phyloP scores from a whole-genome alignment of 2,797 vertebrate species.

The Schizothorax lantsangensis region DNA sequence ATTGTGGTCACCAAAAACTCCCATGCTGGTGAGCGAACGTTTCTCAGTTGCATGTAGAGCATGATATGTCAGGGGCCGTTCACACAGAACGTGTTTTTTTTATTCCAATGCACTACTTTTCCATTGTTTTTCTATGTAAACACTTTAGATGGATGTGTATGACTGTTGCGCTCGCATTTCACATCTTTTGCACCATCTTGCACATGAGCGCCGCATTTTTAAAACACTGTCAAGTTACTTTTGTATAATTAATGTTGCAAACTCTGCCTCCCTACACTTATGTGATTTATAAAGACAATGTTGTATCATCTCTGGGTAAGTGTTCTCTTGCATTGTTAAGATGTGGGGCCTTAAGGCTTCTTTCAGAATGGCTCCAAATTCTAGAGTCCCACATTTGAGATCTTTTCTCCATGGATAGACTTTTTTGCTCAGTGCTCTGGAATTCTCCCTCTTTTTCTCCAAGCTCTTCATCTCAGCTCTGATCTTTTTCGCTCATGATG shows the following conservation, averaged over 20 bases:
- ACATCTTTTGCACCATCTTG: too few relatives aligned
- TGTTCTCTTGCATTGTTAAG: neutral
- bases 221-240: neutral
- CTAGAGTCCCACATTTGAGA: neutral
- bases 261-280: neutral
- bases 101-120: neutral
- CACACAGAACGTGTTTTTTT: neutral
- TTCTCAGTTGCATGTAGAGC: neutral
- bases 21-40: neutral
- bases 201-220: neutral
- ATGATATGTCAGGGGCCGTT: neutral
- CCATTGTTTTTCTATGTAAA: neutral
- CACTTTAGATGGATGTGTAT: too few relatives aligned
- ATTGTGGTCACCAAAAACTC: neutral
- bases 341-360: too few relatives aligned
- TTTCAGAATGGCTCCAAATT: neutral
- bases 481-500: neutral
- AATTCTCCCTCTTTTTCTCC: neutral
- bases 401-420: neutral
- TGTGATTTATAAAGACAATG: neutral
- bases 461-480: constrained; percentile 1
- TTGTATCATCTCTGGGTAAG: neutral
- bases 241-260: neutral
- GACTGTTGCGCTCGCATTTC: too few relatives aligned
- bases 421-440: neutral